These are phyloP conservation scores for Thysanoteuthis rhombus DNA, from an alignment of 2,888 invertebrate species.

Conservation along the genomic window DNA sequence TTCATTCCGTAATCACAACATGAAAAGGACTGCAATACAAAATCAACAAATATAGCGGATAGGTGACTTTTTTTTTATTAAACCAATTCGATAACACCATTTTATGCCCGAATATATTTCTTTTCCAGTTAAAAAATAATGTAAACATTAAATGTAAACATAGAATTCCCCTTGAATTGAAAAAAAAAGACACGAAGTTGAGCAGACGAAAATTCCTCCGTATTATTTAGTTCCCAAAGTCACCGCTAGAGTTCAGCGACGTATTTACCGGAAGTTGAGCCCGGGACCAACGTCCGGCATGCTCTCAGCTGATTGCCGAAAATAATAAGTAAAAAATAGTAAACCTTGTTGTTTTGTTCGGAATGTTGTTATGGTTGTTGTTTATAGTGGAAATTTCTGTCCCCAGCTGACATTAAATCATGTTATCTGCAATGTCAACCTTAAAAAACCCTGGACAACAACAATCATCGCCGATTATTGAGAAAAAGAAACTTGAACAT, in stretches of 20 bases:
- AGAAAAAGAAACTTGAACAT: slow-evolving; percentile 46
- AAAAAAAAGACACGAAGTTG: background rate
- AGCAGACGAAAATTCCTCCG: slow-evolving; percentile 21
- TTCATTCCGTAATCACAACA: background rate
- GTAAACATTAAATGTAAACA: background rate
- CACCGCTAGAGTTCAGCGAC: background rate
- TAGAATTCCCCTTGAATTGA: background rate
- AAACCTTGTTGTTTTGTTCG: background rate
- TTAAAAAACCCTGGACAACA: background rate
- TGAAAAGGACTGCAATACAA: background rate
- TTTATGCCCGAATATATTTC: background rate
- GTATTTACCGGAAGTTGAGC: background rate
- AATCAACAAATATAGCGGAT: background rate
- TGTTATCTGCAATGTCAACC: background rate
- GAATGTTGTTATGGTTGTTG: background rate
- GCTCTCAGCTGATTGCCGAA: slow-evolving; percentile 19
- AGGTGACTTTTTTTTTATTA: background rate
- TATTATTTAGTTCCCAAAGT: background rate
- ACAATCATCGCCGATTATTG: background rate
- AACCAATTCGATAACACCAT: background rate
- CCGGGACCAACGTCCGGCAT: background rate
- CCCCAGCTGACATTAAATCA: background rate
- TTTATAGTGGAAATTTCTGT: background rate
- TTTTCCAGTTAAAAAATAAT: background rate
- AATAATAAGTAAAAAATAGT: background rate